Conservation (phyloP, 2,888 invertebrate genomes). For the Alsophila aescularia region DNA sequence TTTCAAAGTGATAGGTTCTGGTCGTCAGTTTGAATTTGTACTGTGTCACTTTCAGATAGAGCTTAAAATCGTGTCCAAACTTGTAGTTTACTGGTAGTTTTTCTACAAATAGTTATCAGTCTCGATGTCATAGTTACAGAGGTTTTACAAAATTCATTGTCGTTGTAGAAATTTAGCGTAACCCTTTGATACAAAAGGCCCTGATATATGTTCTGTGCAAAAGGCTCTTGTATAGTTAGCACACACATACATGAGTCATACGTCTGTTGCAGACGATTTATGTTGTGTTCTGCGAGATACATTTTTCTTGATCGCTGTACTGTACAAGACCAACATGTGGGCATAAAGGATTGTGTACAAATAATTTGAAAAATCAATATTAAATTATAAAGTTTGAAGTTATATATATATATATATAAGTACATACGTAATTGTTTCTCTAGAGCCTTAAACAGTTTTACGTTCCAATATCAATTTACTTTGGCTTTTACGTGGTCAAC, state of each 20-base stretch:
- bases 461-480: neutral
- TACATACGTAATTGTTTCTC: neutral
- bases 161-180: neutral
- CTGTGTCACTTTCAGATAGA: neutral
- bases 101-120: neutral
- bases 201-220: too few species aligned
- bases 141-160: neutral
- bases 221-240: neutral
- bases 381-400: neutral
- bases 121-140: neutral
- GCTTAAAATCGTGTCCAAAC: neutral
- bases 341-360: neutral
- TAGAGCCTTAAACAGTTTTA: neutral
- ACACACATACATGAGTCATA: too few species aligned
- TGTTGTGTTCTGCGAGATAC: too few species aligned
- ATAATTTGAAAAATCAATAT: neutral
- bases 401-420: too few species aligned
- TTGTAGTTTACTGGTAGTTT: neutral
- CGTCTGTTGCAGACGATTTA: too few species aligned
- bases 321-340: too few species aligned
- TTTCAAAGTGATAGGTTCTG: too few species aligned
- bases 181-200: neutral
- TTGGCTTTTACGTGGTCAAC: conserved; percentile 1
- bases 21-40: neutral
- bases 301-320: too few species aligned